A percentile compares a stretch with the other conserved stretches of the same genome.
Conservation (phyloP, 1,140 invertebrate species). For the Vanessa atalanta region DNA sequence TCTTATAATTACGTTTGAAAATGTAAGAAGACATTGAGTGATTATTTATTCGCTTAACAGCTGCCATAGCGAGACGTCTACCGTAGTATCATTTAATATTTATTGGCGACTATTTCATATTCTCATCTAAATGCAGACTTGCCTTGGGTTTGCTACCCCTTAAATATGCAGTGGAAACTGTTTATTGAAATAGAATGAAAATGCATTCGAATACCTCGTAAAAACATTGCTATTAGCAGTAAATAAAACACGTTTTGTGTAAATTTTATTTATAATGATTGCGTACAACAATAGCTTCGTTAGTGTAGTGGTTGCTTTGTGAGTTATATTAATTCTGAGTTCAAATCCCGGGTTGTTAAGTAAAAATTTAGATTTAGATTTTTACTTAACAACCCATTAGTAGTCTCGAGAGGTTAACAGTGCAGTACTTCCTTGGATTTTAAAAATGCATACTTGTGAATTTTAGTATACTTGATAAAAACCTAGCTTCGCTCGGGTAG, state of each 20-base stretch:
- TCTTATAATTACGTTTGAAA: background rate
- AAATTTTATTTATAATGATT: background rate
- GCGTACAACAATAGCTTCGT: no score
- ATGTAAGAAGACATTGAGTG: constrained; percentile 1
- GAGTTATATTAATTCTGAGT: no score
- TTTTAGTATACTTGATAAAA: no score
- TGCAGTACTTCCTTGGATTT: no score
- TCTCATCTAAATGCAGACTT: constrained; percentile 45
- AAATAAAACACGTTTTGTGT: constrained; percentile 2
- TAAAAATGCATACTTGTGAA: no score
- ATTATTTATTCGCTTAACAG: constrained; percentile 14
- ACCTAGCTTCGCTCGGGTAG: no score
- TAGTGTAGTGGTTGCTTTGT: no score
- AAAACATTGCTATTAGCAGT: constrained; percentile 19
- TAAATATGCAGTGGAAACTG: constrained; percentile 46
- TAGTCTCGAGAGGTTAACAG: no score
- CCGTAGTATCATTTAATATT: constrained; percentile 46
- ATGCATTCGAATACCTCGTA: constrained; percentile 22
- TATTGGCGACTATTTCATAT: constrained; percentile 50
- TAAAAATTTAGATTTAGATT: no score
- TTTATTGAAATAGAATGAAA: constrained; percentile 38
- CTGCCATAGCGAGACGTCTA: constrained; percentile 9
- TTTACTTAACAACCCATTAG: no score
- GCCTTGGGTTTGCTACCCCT: constrained; percentile 25
- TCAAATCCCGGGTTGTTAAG: no score